Conservation (phyloP, 2,888 invertebrate species). For the Rotaria macrura region DNA sequence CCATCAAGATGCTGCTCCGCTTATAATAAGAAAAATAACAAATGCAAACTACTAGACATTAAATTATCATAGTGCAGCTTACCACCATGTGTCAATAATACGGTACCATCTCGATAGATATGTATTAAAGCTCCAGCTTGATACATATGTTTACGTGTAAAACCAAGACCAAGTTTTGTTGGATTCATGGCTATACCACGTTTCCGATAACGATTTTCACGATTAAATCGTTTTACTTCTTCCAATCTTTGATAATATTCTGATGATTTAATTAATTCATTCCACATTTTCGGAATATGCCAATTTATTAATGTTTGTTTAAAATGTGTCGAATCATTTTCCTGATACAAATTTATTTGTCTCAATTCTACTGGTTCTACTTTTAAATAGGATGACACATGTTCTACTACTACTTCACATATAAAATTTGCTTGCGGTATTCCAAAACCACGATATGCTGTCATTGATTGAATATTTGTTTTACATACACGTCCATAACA, state of each 20-base stretch:
- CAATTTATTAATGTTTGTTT: conserved; percentile 65
- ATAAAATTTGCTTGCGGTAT: conserved; percentile 81
- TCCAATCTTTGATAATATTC: conserved; percentile 39
- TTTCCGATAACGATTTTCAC: conserved; percentile 44
- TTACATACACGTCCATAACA: conserved; percentile 35
- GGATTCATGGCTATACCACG: conserved; percentile 40
- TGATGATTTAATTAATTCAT: conserved; percentile 42
- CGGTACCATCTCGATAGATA: conserved; percentile 50
- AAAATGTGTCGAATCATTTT: conserved; percentile 68
- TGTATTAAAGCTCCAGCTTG: conserved; percentile 53
- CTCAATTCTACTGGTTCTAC: conserved; percentile 49
- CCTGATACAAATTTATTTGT: conserved; percentile 67
- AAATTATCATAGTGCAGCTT: conserved; percentile 17
- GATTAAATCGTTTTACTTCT: conserved; percentile 45
- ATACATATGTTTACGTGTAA: conserved; percentile 37
- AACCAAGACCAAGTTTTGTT: conserved; percentile 40
- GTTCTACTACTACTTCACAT: conserved; percentile 62
- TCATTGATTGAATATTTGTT: conserved; percentile 34
- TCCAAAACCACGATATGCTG: conserved; percentile 57
- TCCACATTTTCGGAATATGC: conserved; percentile 51
- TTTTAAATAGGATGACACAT: conserved; percentile 18
- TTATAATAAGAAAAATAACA: no score
- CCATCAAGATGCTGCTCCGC: no score
- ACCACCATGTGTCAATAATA: conserved; percentile 41
- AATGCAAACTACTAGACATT: no score